Base-by-base conservation (phyloP, 2,888 invertebrate species). In the Philhelius pedissequus region DNA sequence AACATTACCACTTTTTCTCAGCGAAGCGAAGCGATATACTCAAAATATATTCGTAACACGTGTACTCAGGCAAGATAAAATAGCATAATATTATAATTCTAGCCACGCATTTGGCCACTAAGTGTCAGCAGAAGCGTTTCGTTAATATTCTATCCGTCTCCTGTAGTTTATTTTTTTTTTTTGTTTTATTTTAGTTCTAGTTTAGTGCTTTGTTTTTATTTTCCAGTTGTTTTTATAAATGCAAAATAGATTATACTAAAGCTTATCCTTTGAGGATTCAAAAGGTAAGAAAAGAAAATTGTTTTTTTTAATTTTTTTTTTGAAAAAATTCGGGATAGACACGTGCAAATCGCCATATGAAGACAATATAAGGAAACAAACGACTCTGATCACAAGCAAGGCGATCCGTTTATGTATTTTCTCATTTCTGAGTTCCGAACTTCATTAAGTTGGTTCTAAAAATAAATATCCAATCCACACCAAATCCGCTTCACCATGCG, bases 391-490 rank as follows among this genome's bases (percentile, higher is more conserved):
- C 62, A 62, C 8, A 60, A 38, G 40, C 56, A 56, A 56, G 40
- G 22, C 58, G n/a, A 64, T 64, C 13, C 7, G 18, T 20, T 64
- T 22, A 32, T 48, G 32, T 48, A 20, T 30, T 64, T 32, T 64
- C 32, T 48, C 20, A 64, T 20, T 27, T 40, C 45, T 38, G 35
- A 58, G 25, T 25, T 38, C 43, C 43, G 38, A 62, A 62, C 60
- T 62, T 43, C 60, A 62, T 25, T 60, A 25, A 62, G 3, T 18
- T 13, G 18, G 27, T 48, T 64, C 64, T 64, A 64, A 48, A 64
- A 64, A 64, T 64, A 64, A 64, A 64, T 48, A 48, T 32, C 48
- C 22, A n/a, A n/a, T n/a, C n/a, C n/a, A n/a, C n/a, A n/a, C n/a
- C n/a, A 35, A 32, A 56, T 56, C 18, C 56, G 32, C 30, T 13